Percentiles rank a stretch among this genome's conserved stretches.
These are phyloP conservation scores for Pyrochroa serraticornis DNA, from an alignment of 2,888 invertebrate species.

Conservation along the genomic window DNA sequence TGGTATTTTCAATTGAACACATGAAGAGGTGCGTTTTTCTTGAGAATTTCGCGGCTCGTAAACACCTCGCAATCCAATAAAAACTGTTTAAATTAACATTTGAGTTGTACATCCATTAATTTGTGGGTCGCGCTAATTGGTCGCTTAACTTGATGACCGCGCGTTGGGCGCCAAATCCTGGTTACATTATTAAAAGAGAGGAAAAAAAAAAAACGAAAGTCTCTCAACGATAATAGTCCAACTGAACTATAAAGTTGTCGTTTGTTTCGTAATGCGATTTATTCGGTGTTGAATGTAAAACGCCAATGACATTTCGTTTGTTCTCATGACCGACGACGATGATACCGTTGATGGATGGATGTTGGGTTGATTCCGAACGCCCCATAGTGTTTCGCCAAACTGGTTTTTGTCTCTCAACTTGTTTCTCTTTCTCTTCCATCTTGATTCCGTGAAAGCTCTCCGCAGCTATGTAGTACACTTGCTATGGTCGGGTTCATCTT, in stretches of 20 bases:
- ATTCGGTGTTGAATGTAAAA: conserved; percentile 22
- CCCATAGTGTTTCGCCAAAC: conserved; percentile 32
- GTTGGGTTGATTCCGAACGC: conserved; percentile 7
- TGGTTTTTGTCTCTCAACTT: no score
- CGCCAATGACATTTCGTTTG: conserved; percentile 26
- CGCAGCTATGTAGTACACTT: conserved; percentile 36
- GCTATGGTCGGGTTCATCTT: conserved; percentile 43
- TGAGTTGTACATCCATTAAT: conserved; percentile 11
- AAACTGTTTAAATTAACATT: conserved; percentile 7
- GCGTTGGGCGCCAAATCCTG: conserved; percentile 1
- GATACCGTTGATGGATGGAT: conserved; percentile 20
- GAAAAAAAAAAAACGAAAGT: not conserved
- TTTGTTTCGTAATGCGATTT: conserved; percentile 15
- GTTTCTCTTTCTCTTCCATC: conserved; percentile 16
- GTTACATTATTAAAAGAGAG: not conserved
- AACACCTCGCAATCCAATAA: conserved; percentile 1
- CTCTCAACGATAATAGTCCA: not conserved
- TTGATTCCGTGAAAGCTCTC: conserved; percentile 27
- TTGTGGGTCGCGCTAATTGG: conserved; percentile 11
- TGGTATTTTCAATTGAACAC: no score
- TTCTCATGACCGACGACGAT: conserved; percentile 10
- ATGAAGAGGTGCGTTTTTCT: not conserved
- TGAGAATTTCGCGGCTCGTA: not conserved
- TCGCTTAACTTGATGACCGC: not conserved
- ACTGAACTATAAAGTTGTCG: not conserved